Percentiles rank a stretch among this genome's conserved stretches.
Conservation (phyloP, 2,113 vertebrate species). For the Bagarius yarrelli region DNA sequence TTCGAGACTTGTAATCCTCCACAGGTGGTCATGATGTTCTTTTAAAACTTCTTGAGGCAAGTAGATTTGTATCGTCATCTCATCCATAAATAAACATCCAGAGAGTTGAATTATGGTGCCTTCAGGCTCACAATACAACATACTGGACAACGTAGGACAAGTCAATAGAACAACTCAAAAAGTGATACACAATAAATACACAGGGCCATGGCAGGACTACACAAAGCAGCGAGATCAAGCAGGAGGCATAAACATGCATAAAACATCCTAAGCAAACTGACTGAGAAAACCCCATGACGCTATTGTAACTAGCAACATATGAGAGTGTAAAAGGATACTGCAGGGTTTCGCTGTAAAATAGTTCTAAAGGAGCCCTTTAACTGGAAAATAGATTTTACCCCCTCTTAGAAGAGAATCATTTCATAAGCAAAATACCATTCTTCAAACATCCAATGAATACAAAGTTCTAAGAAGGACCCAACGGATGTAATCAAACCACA, state of each 20-base stretch:
- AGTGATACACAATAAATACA: neutral
- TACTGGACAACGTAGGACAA: neutral
- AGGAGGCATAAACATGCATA: neutral
- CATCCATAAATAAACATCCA: conserved; percentile 3
- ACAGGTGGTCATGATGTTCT: conserved; percentile 14
- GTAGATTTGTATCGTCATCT: conserved; percentile 19
- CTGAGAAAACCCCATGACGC: conserved; percentile 8
- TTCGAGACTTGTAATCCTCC: conserved; percentile 9
- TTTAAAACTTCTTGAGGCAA: conserved; percentile 19
- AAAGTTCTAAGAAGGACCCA: too few species aligned
- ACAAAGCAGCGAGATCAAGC: neutral
- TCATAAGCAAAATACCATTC: neutral
- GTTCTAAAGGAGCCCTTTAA: neutral
- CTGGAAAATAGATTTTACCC: neutral
- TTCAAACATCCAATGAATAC: neutral
- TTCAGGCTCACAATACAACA: neutral
- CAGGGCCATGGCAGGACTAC: neutral
- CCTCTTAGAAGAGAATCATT: neutral
- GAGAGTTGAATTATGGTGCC: neutral
- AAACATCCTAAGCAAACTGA: neutral
- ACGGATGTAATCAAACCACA: too few species aligned
- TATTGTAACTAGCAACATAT: conserved; percentile 20
- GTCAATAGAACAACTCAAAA: conserved; percentile 5
- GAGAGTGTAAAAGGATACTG: conserved; percentile 12
- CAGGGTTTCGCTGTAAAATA: neutral